Base-by-base conservation (phyloP, 2,888 invertebrate genomes). In the Aphodius granarius region DNA sequence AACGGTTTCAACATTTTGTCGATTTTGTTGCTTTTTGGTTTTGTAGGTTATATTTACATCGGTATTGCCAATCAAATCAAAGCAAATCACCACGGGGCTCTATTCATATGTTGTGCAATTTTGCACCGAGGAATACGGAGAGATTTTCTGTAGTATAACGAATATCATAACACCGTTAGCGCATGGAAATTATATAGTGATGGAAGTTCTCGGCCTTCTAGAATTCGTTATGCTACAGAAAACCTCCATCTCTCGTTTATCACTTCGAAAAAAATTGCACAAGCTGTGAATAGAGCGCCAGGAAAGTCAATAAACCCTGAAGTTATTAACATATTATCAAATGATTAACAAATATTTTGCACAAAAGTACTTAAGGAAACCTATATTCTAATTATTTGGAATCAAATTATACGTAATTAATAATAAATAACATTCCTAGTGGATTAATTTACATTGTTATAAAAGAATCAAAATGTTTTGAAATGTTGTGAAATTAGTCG, bases 1-100 rank as follows among this genome's bases (percentile, higher is more conserved):
- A 17, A 17, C 3, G 43, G 19, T 73, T 75, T 74, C 20, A 76
- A 74, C 76, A 76, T 76, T 23, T 64, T 73, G 63, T 1, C 9
- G 43, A 2, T 43, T 43, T 3, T 13, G 9, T 43, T 6, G 43
- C 9, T n/a, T n/a, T n/a, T 43, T 43, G 43, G 13, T 9, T 6
- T 3, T 43, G 13, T 43, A 43, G 43, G 43, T 43, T 43, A 43
- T 43, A 13, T 43, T 43, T 43, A 43, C 43, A 43, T 2, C 43
- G 43, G 43, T 13, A 43, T 43, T 43, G 43, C 43, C 43, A 43
- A 43, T 13, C 13, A 43, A 43, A 43, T n/a, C n/a, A n/a, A n/a
- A n/a, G n/a, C n/a, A n/a, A n/a, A n/a, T n/a, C n/a, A n/a, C n/a
- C n/a, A n/a, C n/a, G n/a, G n/a, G n/a, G n/a, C n/a, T n/a, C n/a